phyloP scores from a whole-genome alignment of 2,797 vertebrate genomes.

The Kryptolebias ocellatus region DNA sequence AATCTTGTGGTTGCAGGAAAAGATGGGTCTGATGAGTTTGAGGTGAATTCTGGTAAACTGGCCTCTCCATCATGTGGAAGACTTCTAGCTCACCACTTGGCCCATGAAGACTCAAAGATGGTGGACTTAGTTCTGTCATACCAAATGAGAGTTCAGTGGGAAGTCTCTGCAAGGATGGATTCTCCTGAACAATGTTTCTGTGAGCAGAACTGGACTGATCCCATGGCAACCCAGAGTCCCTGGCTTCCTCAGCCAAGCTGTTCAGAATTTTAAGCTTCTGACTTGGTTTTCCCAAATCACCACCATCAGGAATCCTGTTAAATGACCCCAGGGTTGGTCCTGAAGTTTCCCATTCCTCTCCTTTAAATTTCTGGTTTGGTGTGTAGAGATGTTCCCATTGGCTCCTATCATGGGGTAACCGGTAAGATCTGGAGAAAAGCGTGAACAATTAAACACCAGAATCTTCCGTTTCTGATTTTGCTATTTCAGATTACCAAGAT shows the following conservation, averaged over 20 bases:
- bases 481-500: not conserved
- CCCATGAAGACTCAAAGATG: not conserved
- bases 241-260: not conserved
- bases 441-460: not conserved
- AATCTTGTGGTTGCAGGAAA: not conserved
- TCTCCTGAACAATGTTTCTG: not conserved
- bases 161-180: conserved; percentile 1
- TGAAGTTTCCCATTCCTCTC: not conserved
- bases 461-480: not conserved
- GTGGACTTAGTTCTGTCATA: not conserved
- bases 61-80: not conserved
- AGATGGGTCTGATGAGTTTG: not conserved
- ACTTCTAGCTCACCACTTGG: not conserved
- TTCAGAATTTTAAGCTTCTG: not conserved
- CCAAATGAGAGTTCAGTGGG: not conserved
- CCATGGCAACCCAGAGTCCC: not conserved
- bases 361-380: not conserved
- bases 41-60: not conserved
- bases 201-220: not conserved
- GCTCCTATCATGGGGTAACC: not conserved
- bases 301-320: not conserved
- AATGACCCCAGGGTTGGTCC: not conserved
- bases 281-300: not conserved
- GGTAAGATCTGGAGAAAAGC: not conserved
- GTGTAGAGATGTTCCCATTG: not conserved